These are phyloP conservation scores for Cyclina sinensis DNA, from an alignment of 1,140 invertebrate genomes.

Conservation along the genomic window DNA sequence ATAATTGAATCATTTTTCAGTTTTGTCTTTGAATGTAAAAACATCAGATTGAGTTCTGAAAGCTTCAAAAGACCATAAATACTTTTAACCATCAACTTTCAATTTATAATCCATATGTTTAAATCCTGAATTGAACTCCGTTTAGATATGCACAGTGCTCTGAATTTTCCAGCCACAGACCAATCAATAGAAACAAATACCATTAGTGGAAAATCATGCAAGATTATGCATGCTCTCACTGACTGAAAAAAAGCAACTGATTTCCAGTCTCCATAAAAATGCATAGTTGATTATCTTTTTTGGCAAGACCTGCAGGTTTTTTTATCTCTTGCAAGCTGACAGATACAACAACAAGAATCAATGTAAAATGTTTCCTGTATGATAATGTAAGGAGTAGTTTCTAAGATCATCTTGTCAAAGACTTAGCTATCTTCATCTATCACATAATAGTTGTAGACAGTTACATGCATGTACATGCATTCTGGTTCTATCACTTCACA, in stretches of 20 bases:
- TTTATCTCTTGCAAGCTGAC: not conserved
- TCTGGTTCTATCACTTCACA: no score
- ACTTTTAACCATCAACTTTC: no score
- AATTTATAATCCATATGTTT: no score
- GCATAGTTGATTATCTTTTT: not conserved
- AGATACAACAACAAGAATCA: not conserved
- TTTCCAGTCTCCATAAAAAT: conserved; percentile 9
- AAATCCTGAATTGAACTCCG: no score
- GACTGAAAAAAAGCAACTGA: not conserved
- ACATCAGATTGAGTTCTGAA: no score
- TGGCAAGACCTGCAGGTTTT: not conserved
- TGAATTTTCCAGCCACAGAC: not conserved
- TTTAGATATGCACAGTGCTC: no score
- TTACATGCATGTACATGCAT: not conserved
- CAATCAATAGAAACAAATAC: not conserved
- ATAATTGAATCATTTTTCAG: no score
- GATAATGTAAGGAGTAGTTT: not conserved
- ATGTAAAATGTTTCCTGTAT: not conserved
- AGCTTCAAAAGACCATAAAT: no score
- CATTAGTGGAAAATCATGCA: not conserved
- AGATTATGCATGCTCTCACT: not conserved
- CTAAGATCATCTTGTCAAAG: not conserved
- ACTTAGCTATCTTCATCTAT: not conserved
- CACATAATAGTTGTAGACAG: not conserved
- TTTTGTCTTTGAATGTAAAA: no score